Conservation (phyloP, 1,140 invertebrate species). For the Nasonia giraulti region DNA sequence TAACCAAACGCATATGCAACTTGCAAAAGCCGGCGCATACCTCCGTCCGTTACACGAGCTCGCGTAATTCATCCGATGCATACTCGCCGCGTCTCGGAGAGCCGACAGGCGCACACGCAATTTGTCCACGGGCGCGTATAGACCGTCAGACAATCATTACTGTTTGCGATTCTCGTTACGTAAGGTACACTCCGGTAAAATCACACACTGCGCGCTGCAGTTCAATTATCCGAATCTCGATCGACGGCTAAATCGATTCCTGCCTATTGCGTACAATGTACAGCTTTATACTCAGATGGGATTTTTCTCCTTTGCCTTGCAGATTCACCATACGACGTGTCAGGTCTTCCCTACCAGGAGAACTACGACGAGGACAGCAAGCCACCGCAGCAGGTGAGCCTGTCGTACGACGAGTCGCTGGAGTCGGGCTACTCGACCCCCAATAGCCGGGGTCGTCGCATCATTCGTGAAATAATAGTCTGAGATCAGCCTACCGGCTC, state of each 20-base stretch:
- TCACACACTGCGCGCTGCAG: not conserved
- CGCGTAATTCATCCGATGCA: not conserved
- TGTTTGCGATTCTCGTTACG: slow-evolving; percentile 20
- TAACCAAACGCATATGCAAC: not conserved
- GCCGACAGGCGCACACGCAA: not conserved
- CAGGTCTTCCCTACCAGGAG: slow-evolving; percentile 90
- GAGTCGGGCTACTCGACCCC: slow-evolving; percentile 95
- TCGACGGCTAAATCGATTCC: not conserved
- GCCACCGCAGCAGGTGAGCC: slow-evolving; percentile 87
- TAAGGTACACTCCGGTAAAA: not conserved
- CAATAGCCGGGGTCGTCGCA: slow-evolving; percentile 89
- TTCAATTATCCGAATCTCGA: not conserved
- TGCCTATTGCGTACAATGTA: no score
- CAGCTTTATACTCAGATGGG: not conserved
- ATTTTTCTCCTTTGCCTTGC: slow-evolving; percentile 54
- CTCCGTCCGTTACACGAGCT: not conserved
- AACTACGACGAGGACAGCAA: slow-evolving; percentile 83
- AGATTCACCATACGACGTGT: slow-evolving; percentile 96
- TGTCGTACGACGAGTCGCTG: slow-evolving; percentile 92
- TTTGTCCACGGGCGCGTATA: not conserved
- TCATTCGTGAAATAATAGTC: slow-evolving; percentile 96
- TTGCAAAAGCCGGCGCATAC: no score
- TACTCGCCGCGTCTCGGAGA: not conserved
- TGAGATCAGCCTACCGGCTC: slow-evolving; percentile 78
- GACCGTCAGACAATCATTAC: not conserved